Evolutionary conservation across 30 jellyfish, hydroid and myxozoan species (phyloP).

Genomic region (Turritopsis rubra): DNA sequence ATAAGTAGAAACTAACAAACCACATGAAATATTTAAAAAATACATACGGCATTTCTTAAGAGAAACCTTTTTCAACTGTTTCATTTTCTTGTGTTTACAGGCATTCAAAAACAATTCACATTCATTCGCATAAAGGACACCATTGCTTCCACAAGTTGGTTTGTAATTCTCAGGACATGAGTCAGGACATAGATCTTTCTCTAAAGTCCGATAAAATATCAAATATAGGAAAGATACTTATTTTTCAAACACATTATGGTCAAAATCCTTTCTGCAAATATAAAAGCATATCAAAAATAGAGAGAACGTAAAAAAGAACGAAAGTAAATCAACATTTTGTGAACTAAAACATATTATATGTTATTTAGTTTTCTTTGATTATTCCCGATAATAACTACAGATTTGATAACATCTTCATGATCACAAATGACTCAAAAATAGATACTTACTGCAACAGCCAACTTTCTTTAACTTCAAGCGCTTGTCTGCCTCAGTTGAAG

Average conservation of each 20-base stretch:
- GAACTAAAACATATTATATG: too few species aligned
- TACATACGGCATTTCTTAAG: conserved; percentile 45
- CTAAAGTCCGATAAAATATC: conserved; percentile 18
- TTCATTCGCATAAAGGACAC: conserved; percentile 47
- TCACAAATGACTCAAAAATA: too few species aligned
- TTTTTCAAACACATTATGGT: too few species aligned
- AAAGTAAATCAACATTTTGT: too few species aligned
- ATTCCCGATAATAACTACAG: too few species aligned
- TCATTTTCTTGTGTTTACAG: conserved; percentile 32
- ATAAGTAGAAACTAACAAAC: background rate
- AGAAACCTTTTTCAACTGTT: conserved; percentile 33
- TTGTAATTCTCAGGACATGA: conserved; percentile 40
- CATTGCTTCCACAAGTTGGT: conserved; percentile 71
- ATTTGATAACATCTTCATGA: too few species aligned
- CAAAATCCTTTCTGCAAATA: too few species aligned
- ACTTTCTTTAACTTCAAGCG: conserved; percentile 30
- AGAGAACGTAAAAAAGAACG: too few species aligned
- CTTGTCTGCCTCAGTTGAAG: background rate
- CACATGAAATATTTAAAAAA: too few species aligned
- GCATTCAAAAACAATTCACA: conserved; percentile 72
- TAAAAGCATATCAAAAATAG: background rate
- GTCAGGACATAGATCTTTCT: conserved; percentile 45
- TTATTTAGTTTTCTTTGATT: too few species aligned
- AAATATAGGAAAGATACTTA: too few species aligned
- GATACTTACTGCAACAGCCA: conserved; percentile 67